A percentile compares a stretch with the other conserved stretches of the same genome.
These are phyloP conservation scores for Tenualosa thibaudeaui DNA, from an alignment of 2,797 vertebrate species.

Conservation along the genomic window DNA sequence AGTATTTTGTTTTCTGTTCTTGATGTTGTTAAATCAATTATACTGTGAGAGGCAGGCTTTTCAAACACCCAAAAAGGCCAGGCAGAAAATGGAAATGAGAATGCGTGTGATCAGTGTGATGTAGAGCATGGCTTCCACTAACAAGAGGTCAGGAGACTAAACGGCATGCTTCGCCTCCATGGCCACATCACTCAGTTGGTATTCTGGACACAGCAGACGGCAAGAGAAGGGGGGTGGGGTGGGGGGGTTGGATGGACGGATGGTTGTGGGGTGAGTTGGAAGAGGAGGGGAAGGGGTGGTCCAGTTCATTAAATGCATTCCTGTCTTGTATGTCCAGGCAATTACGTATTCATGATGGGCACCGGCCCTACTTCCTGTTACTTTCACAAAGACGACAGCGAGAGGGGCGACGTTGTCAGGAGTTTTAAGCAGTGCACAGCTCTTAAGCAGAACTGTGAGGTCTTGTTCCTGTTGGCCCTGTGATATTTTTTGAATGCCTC, in stretches of 20 bases:
- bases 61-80: background rate
- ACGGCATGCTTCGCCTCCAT: background rate
- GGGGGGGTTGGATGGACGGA: background rate
- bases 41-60: background rate
- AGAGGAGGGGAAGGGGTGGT: background rate
- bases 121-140: background rate
- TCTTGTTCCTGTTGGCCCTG: background rate
- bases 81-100: background rate
- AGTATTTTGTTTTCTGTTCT: background rate
- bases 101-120: background rate
- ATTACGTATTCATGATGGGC: constrained; percentile 6
- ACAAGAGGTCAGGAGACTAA: constrained; percentile 12
- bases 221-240: background rate
- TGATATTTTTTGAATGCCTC: background rate
- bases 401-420: background rate
- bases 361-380: background rate
- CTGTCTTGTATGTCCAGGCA: constrained; percentile 14
- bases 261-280: no score
- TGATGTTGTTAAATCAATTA: background rate
- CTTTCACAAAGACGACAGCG: background rate
- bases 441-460: background rate
- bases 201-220: background rate
- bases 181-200: background rate
- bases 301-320: constrained; percentile 11
- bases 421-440: background rate